These are phyloP conservation scores for Hippocampus abdominalis DNA, from an alignment of 2,113 vertebrate genomes.

Conservation along the genomic window DNA sequence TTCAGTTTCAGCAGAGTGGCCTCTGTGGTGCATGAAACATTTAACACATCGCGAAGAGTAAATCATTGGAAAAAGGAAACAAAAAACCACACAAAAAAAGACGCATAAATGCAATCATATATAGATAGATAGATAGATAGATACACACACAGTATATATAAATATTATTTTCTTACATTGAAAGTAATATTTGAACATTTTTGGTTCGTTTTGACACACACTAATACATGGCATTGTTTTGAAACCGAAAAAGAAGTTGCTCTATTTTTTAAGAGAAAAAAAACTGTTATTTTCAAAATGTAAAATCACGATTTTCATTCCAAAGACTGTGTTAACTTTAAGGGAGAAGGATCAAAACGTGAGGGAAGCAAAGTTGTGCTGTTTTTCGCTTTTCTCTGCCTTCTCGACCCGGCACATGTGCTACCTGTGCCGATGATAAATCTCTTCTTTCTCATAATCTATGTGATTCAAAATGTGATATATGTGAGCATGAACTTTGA, in stretches of 20 bases:
- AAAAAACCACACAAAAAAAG: constrained; percentile 34
- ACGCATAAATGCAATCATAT: no score
- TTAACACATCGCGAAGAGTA: constrained; percentile 65
- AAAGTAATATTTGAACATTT: neutral
- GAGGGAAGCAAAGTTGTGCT: constrained; percentile 50
- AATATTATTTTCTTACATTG: neutral
- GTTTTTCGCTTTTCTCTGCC: constrained; percentile 57
- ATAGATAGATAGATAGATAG: no score
- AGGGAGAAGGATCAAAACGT: constrained; percentile 48
- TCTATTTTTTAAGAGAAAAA: neutral
- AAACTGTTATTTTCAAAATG: constrained; percentile 26
- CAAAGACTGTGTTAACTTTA: constrained; percentile 24
- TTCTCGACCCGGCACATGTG: constrained; percentile 63
- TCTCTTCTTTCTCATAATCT: constrained; percentile 75
- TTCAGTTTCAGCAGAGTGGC: constrained; percentile 61
- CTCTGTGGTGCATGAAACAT: constrained; percentile 69
- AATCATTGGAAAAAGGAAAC: constrained; percentile 68
- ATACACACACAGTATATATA: no score
- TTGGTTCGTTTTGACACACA: neutral
- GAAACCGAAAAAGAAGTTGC: neutral
- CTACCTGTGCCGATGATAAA: constrained; percentile 75
- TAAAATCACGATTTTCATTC: constrained; percentile 18
- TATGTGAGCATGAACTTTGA: constrained; percentile 79
- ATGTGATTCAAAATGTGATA: constrained; percentile 78
- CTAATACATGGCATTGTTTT: neutral